Percentiles rank a stretch among this genome's conserved stretches.
These are phyloP conservation scores for Oncorhynchus clarkii DNA, from an alignment of 2,113 vertebrate species.

Conservation along the genomic window DNA sequence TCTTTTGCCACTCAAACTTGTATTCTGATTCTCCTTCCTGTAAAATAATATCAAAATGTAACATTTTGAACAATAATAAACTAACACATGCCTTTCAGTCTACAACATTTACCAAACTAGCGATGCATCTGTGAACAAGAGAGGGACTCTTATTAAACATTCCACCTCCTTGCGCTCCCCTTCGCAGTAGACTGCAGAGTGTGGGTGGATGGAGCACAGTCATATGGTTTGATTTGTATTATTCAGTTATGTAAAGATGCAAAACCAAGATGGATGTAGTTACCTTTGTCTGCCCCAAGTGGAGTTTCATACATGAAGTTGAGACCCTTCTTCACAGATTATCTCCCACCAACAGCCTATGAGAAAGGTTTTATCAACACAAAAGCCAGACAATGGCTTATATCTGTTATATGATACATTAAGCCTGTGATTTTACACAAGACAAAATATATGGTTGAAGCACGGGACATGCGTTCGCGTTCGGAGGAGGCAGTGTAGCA, in stretches of 20 bases:
- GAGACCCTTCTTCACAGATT: constrained; percentile 96
- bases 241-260: neutral
- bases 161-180: constrained; percentile 95
- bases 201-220: neutral
- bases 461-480: too few species aligned
- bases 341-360: constrained; percentile 95
- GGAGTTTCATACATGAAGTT: constrained; percentile 99
- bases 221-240: neutral
- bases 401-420: too few species aligned
- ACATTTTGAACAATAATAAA: neutral
- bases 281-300: constrained; percentile 97
- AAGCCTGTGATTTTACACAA: neutral
- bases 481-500: too few species aligned
- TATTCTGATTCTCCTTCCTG: constrained; percentile 93
- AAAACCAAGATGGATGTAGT: neutral
- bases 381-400: too few species aligned
- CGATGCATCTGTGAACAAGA: neutral
- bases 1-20: constrained; percentile 99
- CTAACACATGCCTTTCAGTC: neutral
- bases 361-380: constrained; percentile 24
- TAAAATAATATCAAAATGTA: constrained; percentile 44
- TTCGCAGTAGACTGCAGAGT: constrained; percentile 57
- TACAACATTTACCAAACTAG: neutral
- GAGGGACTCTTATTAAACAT: neutral
- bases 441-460: neutral